These are phyloP conservation scores for Premnoplex brunnescens DNA, from an alignment of 2,797 vertebrate species.

Conservation along the genomic window DNA sequence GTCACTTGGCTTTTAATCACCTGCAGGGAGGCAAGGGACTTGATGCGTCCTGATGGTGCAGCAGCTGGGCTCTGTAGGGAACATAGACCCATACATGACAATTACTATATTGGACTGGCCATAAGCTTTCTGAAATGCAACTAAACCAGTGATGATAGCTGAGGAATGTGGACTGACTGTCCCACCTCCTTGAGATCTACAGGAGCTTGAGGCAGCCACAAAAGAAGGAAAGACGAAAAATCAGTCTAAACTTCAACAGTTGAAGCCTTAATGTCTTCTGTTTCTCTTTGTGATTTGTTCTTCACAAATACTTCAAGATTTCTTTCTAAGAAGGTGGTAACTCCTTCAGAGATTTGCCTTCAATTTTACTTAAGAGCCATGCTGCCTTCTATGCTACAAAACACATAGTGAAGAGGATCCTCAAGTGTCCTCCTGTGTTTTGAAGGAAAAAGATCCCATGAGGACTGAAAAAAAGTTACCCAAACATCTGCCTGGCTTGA, in stretches of 20 bases:
- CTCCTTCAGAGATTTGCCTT: not conserved
- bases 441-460: not conserved
- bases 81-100: not conserved
- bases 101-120: not conserved
- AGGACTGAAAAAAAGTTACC: not conserved
- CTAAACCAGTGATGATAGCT: not conserved
- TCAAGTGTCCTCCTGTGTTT: not conserved
- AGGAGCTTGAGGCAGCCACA: accelerated
- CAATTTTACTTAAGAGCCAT: not conserved
- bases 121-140: not conserved
- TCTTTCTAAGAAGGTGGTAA: not conserved
- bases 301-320: not conserved
- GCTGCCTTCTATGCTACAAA: not conserved
- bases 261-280: not conserved
- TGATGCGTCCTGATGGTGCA: not conserved
- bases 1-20: not conserved
- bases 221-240: not conserved
- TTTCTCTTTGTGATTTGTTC: not conserved
- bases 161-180: not conserved
- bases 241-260: not conserved
- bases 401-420: not conserved
- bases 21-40: not conserved
- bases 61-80: not conserved
- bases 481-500: not conserved
- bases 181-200: not conserved